Percentiles rank a stretch among this genome's conserved stretches.
Evolutionary conservation across 2,888 invertebrate genomes (phyloP).

Genomic region (Zaprionus lineosus): DNA sequence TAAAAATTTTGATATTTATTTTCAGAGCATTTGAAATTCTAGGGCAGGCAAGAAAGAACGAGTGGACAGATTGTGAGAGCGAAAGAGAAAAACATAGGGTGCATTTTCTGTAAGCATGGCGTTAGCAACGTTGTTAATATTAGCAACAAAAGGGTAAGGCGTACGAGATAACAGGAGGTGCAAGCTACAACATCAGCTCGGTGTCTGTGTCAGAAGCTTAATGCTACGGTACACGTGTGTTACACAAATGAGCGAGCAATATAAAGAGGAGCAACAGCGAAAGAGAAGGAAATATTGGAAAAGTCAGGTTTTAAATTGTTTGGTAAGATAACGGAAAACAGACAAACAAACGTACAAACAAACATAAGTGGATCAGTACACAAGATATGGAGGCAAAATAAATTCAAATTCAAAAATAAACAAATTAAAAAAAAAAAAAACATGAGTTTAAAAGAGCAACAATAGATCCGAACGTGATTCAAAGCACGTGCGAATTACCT

Average conservation of each 20-base stretch:
- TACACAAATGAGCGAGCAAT: constrained; percentile 7
- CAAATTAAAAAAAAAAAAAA: not conserved
- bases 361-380: too few relatives aligned
- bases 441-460: constrained; percentile 4
- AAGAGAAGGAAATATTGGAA: not conserved
- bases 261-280: constrained; percentile 2
- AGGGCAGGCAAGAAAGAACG: constrained; percentile 16
- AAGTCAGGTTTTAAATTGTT: too few relatives aligned
- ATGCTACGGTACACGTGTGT: constrained; percentile 8
- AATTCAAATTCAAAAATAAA: not conserved
- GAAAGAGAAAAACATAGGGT: not conserved
- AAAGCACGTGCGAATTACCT: constrained; percentile 81
- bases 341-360: too few relatives aligned
- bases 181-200: too few relatives aligned
- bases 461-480: constrained; percentile 19
- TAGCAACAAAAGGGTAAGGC: constrained; percentile 15
- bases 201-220: constrained; percentile 35
- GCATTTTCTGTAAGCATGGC: constrained; percentile 5
- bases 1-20: too few relatives aligned
- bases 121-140: constrained; percentile 10
- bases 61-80: not conserved
- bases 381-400: constrained; percentile 4
- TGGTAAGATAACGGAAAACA: constrained; percentile 14
- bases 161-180: too few relatives aligned
- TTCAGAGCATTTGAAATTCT: too few relatives aligned